phyloP scores from a whole-genome alignment of 1,140 invertebrate species.

The Phthorimaea operculella region DNA sequence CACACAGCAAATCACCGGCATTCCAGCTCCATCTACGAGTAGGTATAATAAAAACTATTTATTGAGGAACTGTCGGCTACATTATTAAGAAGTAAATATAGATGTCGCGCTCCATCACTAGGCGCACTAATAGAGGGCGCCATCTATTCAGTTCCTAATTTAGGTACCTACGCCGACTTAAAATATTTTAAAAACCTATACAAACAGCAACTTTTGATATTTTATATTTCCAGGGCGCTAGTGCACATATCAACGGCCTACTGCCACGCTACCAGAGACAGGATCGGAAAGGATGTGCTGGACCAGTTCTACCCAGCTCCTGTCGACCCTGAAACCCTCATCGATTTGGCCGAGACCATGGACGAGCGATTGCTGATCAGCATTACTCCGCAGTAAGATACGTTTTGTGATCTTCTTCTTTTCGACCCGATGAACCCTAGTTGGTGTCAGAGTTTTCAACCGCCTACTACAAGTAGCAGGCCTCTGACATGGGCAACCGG shows the following conservation, averaged over 20 bases:
- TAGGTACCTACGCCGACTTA: neutral
- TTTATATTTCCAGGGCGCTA: slow-evolving; percentile 10
- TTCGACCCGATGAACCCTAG: too few species aligned
- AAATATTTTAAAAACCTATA: neutral
- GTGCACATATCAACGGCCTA: slow-evolving; percentile 21
- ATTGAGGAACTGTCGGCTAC: neutral
- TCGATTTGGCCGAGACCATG: neutral
- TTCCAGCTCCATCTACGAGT: neutral
- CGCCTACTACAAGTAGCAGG: too few species aligned
- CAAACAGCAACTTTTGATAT: neutral
- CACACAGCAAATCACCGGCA: neutral
- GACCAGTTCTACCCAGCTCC: slow-evolving; percentile 17
- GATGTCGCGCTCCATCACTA: too few species aligned
- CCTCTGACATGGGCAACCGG: too few species aligned
- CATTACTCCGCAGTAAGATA: neutral
- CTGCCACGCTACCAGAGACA: slow-evolving; percentile 9
- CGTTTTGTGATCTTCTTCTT: neutral
- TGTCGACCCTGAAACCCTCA: neutral
- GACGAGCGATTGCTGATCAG: neutral
- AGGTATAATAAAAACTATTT: neutral
- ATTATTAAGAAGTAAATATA: too few species aligned
- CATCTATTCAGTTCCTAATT: neutral
- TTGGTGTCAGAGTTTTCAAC: too few species aligned
- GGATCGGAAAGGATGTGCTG: slow-evolving; percentile 7
- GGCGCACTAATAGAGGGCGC: too few species aligned